A percentile compares a stretch with the other conserved stretches of the same genome.
Conservation (phyloP, 2,888 invertebrate genomes). For the Amphipyra tragopoginis region DNA sequence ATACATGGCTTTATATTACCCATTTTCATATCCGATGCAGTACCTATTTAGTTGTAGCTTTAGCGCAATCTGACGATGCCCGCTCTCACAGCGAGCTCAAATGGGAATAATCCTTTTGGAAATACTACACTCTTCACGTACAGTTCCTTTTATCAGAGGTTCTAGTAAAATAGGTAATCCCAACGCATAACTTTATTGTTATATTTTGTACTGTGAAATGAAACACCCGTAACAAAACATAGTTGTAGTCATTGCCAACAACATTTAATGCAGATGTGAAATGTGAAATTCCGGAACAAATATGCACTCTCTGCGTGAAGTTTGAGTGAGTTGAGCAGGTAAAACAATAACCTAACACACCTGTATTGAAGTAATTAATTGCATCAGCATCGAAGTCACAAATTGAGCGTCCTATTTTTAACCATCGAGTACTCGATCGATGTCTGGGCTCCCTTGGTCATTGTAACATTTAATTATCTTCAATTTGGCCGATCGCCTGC, state of each 20-base stretch:
- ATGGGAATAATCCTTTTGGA: not conserved
- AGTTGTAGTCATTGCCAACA: no score
- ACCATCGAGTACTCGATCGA: conserved; percentile 72
- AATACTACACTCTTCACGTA: not conserved
- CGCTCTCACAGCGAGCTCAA: not conserved
- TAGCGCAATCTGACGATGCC: not conserved
- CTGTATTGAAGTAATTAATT: conserved; percentile 40
- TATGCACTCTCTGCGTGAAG: no score
- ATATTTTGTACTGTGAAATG: not conserved
- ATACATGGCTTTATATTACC: not conserved
- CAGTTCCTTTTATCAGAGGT: not conserved
- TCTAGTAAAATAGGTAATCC: not conserved
- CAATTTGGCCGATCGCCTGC: conserved; percentile 86
- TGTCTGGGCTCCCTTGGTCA: conserved; percentile 80
- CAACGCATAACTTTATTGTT: not conserved
- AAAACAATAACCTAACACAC: conserved; percentile 11
- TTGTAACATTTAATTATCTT: conserved; percentile 87
- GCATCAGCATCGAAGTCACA: conserved; percentile 46
- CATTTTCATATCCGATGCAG: not conserved
- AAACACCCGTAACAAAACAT: not conserved
- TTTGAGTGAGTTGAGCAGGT: not conserved
- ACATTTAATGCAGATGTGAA: no score
- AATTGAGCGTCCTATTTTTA: conserved; percentile 68
- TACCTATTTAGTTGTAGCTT: not conserved
- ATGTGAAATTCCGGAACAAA: no score